Evolutionary conservation across 2,888 invertebrate genomes (phyloP).

Genomic region (Euplagia quadripunctaria): DNA sequence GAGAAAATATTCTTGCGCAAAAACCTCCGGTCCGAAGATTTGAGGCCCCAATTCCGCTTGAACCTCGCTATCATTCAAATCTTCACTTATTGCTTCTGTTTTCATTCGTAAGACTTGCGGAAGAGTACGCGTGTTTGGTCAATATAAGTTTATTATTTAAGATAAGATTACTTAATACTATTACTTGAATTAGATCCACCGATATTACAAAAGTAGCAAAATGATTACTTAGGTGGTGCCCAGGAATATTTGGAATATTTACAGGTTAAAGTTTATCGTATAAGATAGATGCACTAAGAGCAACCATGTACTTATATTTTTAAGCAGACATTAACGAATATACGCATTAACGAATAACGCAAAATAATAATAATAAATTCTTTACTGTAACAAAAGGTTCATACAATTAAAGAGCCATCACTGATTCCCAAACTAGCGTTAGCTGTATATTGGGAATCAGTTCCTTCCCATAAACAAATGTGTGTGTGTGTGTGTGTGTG

Average conservation of each 20-base stretch:
- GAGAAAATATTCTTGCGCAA: constrained; percentile 37
- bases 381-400: too few species aligned
- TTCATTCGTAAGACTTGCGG: constrained; percentile 7
- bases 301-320: too few species aligned
- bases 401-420: too few species aligned
- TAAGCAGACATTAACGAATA: too few species aligned
- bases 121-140: background rate
- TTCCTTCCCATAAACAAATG: too few species aligned
- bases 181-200: background rate
- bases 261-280: background rate
- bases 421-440: too few species aligned
- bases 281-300: background rate
- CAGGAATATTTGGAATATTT: background rate
- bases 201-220: background rate
- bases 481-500: too few species aligned
- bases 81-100: constrained; percentile 26
- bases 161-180: background rate
- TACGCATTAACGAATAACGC: too few species aligned
- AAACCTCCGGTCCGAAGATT: constrained; percentile 18
- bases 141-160: background rate
- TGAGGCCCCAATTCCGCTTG: constrained; percentile 33
- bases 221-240: background rate
- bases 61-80: constrained; percentile 39
- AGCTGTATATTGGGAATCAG: too few species aligned
- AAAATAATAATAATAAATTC: too few species aligned